Percentiles rank a stretch among this genome's conserved stretches.
These are phyloP conservation scores for Epizoanthus rinbou DNA, from an alignment of 92 coral and sea anemone species.

Conservation along the genomic window DNA sequence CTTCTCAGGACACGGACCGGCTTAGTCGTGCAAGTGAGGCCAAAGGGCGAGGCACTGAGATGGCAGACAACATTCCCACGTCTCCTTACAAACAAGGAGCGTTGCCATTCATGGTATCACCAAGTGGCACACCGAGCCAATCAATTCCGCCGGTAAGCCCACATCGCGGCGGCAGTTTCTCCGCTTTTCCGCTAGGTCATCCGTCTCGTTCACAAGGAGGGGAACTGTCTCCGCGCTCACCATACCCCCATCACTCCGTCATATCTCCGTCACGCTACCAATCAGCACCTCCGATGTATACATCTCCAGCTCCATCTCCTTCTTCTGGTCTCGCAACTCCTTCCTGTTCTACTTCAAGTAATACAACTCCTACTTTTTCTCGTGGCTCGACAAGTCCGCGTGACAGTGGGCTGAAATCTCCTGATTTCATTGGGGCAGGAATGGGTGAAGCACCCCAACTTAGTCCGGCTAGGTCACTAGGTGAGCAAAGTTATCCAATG, in stretches of 20 bases:
- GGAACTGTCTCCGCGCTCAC: constrained; percentile 83
- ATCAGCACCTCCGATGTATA: constrained; percentile 86
- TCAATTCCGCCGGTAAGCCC: constrained; percentile 81
- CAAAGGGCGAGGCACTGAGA: constrained; percentile 67
- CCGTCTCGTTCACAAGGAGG: constrained; percentile 56
- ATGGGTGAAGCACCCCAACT: constrained; percentile 77
- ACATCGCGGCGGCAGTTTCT: constrained; percentile 54
- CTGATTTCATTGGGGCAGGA: constrained; percentile 84
- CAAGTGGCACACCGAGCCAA: constrained; percentile 63
- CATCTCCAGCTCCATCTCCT: constrained; percentile 82
- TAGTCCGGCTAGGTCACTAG: constrained; percentile 78
- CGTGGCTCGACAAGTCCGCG: constrained; percentile 69
- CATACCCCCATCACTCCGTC: constrained; percentile 81
- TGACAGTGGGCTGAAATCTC: constrained; percentile 71
- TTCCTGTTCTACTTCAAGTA: constrained; percentile 92
- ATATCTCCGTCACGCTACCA: constrained; percentile 90
- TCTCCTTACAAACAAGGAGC: constrained; percentile 77
- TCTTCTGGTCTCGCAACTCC: constrained; percentile 88
- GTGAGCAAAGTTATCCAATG: constrained; percentile 76
- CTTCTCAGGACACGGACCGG: constrained; percentile 87
- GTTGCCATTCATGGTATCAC: constrained; percentile 76
- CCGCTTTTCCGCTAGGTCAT: constrained; percentile 32
- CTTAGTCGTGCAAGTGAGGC: constrained; percentile 69
- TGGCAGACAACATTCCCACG: constrained; percentile 78
- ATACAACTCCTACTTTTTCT: constrained; percentile 75